A percentile compares a stretch with the other conserved stretches of the same genome.
These are phyloP conservation scores for Rhea americana DNA, from an alignment of 2,113 vertebrate genomes.

Conservation along the genomic window DNA sequence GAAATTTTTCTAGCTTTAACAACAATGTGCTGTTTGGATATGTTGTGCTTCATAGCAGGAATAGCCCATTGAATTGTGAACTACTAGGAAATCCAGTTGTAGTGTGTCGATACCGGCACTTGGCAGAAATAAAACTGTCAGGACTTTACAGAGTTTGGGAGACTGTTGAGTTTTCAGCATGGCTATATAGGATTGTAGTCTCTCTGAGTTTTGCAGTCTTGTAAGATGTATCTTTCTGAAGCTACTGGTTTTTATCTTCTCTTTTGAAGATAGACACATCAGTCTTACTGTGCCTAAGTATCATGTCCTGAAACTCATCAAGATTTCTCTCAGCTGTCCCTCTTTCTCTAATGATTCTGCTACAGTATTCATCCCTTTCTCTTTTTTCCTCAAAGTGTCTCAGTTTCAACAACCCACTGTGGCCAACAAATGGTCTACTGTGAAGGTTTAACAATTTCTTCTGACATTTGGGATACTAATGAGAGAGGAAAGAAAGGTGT, in stretches of 20 bases:
- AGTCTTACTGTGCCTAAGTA: not conserved
- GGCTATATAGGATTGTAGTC: not conserved
- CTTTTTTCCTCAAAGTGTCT: not conserved
- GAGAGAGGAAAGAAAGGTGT: not conserved
- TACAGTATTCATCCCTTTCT: not conserved
- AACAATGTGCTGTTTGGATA: constrained; percentile 71
- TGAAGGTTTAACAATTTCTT: not conserved
- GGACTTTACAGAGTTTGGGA: not conserved
- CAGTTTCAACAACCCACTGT: not conserved
- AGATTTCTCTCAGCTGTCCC: not conserved
- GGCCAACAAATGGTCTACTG: not conserved
- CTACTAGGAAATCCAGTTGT: not conserved
- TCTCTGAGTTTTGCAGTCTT: not conserved
- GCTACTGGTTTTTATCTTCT: not conserved
- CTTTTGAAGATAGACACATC: not conserved
- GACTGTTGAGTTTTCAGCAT: not conserved
- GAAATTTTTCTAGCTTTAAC: constrained; percentile 72
- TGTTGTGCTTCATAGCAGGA: constrained; percentile 68
- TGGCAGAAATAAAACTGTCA: not conserved
- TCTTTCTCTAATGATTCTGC: not conserved
- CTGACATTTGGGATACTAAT: not conserved
- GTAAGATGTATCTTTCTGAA: not conserved
- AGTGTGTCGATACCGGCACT: not conserved
- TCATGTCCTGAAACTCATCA: not conserved
- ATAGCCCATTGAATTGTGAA: constrained; percentile 37